These are phyloP conservation scores for Camponotus vicinus DNA, from an alignment of 1,140 invertebrate species.

Conservation along the genomic window DNA sequence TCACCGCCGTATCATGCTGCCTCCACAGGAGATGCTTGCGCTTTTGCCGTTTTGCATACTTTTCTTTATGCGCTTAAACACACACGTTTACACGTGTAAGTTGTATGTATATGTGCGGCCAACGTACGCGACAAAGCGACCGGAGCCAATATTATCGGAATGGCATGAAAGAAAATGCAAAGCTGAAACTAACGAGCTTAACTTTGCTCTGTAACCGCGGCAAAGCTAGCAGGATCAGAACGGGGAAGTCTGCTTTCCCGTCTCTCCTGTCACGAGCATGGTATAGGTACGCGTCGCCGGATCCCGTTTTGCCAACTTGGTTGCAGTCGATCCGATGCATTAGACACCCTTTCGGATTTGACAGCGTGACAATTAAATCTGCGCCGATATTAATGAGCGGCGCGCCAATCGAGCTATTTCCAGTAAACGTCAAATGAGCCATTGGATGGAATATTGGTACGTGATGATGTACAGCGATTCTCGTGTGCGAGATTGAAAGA, in stretches of 20 bases:
- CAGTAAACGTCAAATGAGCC: background rate
- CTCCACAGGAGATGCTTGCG: conserved; percentile 10
- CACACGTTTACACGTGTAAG: background rate
- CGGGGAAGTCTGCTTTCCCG: conserved; percentile 50
- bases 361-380: conserved; percentile 34
- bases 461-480: background rate
- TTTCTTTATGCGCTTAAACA: conserved; percentile 53
- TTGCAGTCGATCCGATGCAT: conserved; percentile 30
- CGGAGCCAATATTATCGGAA: conserved; percentile 46
- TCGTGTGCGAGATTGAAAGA: background rate
- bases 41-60: conserved; percentile 46
- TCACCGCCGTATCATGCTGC: background rate
- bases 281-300: background rate
- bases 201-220: conserved; percentile 51
- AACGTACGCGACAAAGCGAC: conserved; percentile 19
- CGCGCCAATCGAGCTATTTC: conserved; percentile 41
- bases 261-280: conserved; percentile 25
- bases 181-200: conserved; percentile 62
- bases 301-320: conserved; percentile 42
- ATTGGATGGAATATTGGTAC: background rate
- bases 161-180: conserved; percentile 54
- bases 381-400: conserved; percentile 39
- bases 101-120: background rate
- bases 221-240: conserved; percentile 49
- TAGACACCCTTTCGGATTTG: conserved; percentile 40